Conservation (phyloP, 2,113 vertebrate species). For the Callionymus lyra region DNA sequence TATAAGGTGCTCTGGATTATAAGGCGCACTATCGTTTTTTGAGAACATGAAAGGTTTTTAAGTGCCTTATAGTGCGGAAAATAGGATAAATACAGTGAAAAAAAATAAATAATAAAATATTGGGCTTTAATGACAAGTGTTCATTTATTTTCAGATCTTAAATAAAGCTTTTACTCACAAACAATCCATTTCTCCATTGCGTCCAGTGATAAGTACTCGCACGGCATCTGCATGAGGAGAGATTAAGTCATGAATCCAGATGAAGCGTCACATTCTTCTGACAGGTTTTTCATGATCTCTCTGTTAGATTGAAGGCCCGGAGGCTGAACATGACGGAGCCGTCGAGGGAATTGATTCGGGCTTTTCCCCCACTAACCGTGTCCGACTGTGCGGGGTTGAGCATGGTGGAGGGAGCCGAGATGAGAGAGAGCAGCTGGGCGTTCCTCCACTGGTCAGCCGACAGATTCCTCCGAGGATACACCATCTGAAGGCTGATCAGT, state of each 20-base stretch:
- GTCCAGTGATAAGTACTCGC: constrained; percentile 97
- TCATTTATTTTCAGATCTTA: too few species aligned
- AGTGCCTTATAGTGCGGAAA: too few species aligned
- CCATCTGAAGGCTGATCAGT: constrained; percentile 93
- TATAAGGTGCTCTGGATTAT: too few species aligned
- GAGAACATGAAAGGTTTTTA: too few species aligned
- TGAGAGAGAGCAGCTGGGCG: constrained; percentile 91
- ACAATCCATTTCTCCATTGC: constrained; percentile 99
- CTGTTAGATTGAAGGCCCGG: not conserved
- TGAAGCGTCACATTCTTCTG: not conserved
- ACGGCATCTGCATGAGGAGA: constrained; percentile 76
- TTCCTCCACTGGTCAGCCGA: constrained; percentile 99
- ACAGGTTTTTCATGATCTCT: not conserved
- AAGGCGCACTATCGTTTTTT: too few species aligned
- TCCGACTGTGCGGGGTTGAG: constrained; percentile 96
- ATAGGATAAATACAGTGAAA: too few species aligned
- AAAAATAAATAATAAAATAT: too few species aligned
- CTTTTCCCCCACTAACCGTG: constrained; percentile 54
- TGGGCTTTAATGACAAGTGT: not conserved
- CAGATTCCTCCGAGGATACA: constrained; percentile 92
- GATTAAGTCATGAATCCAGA: not conserved
- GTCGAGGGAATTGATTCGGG: too few species aligned
- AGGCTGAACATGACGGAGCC: not conserved
- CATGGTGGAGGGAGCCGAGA: constrained; percentile 97
- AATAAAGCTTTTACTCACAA: constrained; percentile 90